Conservation (phyloP, 2,797 vertebrate species). For the Astyanax mexicanus region DNA sequence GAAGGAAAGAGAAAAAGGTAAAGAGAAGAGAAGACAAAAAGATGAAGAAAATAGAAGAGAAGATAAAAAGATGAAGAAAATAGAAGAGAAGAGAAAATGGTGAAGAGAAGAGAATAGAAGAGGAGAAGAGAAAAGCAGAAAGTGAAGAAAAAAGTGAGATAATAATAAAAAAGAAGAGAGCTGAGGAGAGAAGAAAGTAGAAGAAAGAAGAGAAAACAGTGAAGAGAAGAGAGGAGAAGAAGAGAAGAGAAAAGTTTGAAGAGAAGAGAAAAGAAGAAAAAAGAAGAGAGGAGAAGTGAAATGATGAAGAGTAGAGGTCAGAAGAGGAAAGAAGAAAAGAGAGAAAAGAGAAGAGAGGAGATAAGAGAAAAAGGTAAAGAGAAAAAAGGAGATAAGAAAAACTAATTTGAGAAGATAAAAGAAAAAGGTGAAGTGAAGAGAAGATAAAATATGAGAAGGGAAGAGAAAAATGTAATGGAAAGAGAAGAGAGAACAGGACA, state of each 20-base stretch:
- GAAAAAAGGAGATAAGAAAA: no score
- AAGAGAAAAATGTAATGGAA: no score
- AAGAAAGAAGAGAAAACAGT: constrained; percentile 12
- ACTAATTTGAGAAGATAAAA: no score
- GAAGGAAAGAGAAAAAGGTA: constrained; percentile 27
- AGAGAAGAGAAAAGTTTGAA: no score
- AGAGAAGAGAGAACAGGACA: no score
- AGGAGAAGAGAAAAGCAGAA: constrained; percentile 10
- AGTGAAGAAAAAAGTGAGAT: constrained; percentile 67
- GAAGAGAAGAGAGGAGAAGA: background rate
- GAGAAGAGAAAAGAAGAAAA: no score
- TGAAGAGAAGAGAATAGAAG: background rate
- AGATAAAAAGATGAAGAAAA: background rate
- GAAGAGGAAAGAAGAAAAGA: no score
- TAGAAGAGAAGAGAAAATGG: background rate
- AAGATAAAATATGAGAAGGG: no score
- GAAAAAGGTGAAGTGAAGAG: no score
- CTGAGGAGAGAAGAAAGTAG: constrained; percentile 19
- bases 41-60: background rate
- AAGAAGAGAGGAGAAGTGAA: background rate
- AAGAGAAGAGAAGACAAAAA: constrained; percentile 38
- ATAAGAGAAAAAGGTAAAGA: no score
- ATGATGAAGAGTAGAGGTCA: no score
- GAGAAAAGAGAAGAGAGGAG: no score
- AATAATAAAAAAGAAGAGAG: constrained; percentile 58